Evolutionary conservation across 1,140 invertebrate genomes (phyloP).

Genomic region (Drosophila watanabei): DNA sequence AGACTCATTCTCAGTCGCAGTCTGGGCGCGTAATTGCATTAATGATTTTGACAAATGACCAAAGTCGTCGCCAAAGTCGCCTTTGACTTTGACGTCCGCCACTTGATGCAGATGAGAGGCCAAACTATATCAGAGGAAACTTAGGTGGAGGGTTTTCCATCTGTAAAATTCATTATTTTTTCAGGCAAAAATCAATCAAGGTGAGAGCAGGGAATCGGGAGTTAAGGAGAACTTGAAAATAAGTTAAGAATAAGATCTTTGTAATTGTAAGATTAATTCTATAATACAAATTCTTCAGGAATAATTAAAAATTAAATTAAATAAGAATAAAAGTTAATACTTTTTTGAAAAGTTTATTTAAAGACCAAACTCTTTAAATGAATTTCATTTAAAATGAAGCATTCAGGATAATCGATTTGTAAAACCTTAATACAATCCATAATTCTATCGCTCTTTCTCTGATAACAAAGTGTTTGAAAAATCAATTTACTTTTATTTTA

Average conservation of each 20-base stretch:
- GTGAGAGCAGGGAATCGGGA: slow-evolving; percentile 6
- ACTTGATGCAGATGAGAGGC: slow-evolving; percentile 40
- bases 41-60: slow-evolving; percentile 84
- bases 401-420: too few relatives aligned
- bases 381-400: too few relatives aligned
- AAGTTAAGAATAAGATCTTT: not conserved
- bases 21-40: slow-evolving; percentile 76
- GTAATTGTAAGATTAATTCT: not conserved
- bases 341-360: too few relatives aligned
- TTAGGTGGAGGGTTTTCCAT: not conserved
- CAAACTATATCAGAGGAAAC: slow-evolving; percentile 18
- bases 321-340: too few relatives aligned
- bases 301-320: not conserved
- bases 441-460: too few relatives aligned
- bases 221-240: not conserved
- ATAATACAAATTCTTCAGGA: not conserved
- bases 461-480: not conserved
- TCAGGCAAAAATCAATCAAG: slow-evolving; percentile 41
- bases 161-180: slow-evolving; percentile 20
- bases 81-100: slow-evolving; percentile 54
- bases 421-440: too few relatives aligned
- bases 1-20: slow-evolving; percentile 36
- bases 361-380: too few relatives aligned
- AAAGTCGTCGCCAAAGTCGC: slow-evolving; percentile 63
- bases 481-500: not conserved